Conservation (phyloP, 2,797 vertebrate species). For the Enteromius unitaeniatus region DNA sequence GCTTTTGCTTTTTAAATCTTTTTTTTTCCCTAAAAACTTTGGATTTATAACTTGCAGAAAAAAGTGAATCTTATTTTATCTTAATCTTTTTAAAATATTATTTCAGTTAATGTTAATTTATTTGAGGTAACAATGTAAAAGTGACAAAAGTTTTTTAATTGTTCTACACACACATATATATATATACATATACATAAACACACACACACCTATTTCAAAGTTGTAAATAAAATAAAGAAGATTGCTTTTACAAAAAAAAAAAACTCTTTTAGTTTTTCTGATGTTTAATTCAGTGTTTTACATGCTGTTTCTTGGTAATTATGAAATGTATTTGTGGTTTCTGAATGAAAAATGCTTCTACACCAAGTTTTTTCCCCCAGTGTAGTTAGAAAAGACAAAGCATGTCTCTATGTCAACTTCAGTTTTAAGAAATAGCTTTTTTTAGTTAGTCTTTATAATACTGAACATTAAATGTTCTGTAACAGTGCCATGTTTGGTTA, state of each 20-base stretch:
- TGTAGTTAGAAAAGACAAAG: background rate
- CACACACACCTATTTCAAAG: no score
- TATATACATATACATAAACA: no score
- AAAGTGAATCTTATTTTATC: no score
- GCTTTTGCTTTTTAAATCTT: background rate
- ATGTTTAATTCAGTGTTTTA: background rate
- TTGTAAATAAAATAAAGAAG: no score
- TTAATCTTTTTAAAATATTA: background rate
- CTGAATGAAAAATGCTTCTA: background rate
- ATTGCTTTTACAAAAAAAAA: no score
- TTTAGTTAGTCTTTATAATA: background rate
- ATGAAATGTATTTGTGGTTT: background rate
- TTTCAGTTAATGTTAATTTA: background rate
- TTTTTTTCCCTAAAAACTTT: no score
- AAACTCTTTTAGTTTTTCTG: no score
- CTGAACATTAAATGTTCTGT: background rate
- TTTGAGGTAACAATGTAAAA: background rate
- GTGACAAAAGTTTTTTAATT: background rate
- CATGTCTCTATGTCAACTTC: background rate
- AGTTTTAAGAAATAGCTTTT: background rate
- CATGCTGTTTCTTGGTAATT: background rate
- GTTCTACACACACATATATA: background rate
- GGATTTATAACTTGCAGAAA: no score
- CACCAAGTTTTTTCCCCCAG: background rate
- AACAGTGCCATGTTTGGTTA: background rate